These are phyloP conservation scores for Capitulum mitella DNA, from an alignment of 2,888 invertebrate species.

Conservation along the genomic window DNA sequence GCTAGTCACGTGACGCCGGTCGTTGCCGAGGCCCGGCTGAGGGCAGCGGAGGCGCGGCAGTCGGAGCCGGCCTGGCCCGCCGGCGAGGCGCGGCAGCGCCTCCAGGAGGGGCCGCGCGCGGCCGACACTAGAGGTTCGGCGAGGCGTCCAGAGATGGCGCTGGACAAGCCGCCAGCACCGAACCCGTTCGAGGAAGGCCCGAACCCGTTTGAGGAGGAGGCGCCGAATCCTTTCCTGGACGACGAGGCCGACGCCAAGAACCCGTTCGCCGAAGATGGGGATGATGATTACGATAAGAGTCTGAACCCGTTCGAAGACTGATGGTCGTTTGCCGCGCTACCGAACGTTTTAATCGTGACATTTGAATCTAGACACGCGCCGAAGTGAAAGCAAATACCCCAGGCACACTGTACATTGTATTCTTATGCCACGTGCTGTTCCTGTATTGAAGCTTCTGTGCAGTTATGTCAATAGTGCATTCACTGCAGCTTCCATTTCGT, in stretches of 20 bases:
- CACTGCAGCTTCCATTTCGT: too few relatives aligned
- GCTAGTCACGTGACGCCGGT: not conserved
- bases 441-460: too few relatives aligned
- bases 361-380: too few relatives aligned
- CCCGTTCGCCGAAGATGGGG: not conserved
- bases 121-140: not conserved
- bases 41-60: not conserved
- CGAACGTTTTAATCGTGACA: too few relatives aligned
- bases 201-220: not conserved
- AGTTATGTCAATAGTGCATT: too few relatives aligned
- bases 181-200: not conserved
- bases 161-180: not conserved
- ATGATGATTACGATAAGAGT: not conserved
- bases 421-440: too few relatives aligned
- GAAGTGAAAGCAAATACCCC: too few relatives aligned
- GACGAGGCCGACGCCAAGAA: not conserved
- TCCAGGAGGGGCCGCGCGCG: not conserved
- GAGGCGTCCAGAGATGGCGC: constrained; percentile 1
- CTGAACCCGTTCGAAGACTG: not conserved
- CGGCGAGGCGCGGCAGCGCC: not conserved
- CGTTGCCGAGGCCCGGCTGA: not conserved
- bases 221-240: not conserved
- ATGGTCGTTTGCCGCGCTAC: not conserved
- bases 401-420: too few relatives aligned
- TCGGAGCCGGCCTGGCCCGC: not conserved